Evolutionary conservation across 2,113 vertebrate genomes (phyloP).

Genomic region (Marmota flaviventris): DNA sequence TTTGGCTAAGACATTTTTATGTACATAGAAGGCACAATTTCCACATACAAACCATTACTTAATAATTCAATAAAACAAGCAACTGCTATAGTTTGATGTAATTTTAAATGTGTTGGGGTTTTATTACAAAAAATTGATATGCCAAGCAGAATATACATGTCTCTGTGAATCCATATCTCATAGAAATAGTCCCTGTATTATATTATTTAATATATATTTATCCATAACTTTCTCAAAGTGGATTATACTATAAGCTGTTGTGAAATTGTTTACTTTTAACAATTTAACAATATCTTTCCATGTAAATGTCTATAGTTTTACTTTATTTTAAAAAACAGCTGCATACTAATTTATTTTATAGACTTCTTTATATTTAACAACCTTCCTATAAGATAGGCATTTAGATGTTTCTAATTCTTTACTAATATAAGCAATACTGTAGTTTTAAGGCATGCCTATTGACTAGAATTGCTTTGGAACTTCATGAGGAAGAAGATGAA

Average conservation of each 20-base stretch:
- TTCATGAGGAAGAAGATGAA: background rate
- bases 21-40: background rate
- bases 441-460: background rate
- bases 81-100: background rate
- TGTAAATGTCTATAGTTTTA: background rate
- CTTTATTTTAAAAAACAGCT: background rate
- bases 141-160: background rate
- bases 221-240: background rate
- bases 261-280: conserved; percentile 28
- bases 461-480: background rate
- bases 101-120: background rate
- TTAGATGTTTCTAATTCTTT: background rate
- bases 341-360: background rate
- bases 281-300: background rate
- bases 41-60: background rate
- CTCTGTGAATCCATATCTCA: background rate
- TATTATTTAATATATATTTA: background rate
- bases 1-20: background rate
- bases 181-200: background rate
- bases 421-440: background rate
- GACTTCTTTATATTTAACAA: background rate
- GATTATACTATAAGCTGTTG: background rate
- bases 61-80: background rate
- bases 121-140: background rate
- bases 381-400: background rate